These are phyloP conservation scores for Orycteropus afer DNA, from an alignment of 2,113 vertebrate genomes.

Conservation along the genomic window DNA sequence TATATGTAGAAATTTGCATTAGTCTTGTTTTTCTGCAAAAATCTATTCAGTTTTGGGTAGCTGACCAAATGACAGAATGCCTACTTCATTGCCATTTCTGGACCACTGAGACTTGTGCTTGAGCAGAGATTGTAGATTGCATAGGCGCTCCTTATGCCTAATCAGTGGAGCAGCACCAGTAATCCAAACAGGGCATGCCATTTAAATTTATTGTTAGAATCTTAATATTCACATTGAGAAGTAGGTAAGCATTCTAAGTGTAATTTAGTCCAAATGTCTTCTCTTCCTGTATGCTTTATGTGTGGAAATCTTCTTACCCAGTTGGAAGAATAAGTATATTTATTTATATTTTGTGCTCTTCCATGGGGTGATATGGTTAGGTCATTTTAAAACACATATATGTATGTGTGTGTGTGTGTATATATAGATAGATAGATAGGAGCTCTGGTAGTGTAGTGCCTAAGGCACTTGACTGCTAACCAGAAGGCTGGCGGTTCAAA, in stretches of 20 bases:
- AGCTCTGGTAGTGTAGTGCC: no score
- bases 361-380: neutral
- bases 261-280: neutral
- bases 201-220: neutral
- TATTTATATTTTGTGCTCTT: neutral
- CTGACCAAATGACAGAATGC: neutral
- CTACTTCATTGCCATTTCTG: neutral
- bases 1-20: neutral
- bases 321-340: neutral
- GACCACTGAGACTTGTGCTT: neutral
- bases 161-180: neutral
- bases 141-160: neutral
- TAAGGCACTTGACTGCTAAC: no score
- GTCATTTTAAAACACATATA: neutral
- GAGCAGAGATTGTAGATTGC: neutral
- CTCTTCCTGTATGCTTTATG: slow-evolving; percentile 12
- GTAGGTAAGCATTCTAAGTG: neutral
- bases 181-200: neutral
- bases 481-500: no score
- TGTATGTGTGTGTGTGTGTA: no score
- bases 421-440: no score
- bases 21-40: neutral
- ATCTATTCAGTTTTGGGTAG: neutral
- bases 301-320: neutral
- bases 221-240: slow-evolving; percentile 1